These are phyloP conservation scores for Macaca fascicularis DNA, from an alignment of 2,113 vertebrate species.

Conservation along the genomic window T2T-MFA8v1.1 NC_088391.1:59710501-59711000, in stretches of 20 bases:
- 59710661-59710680: constrained; percentile 12
- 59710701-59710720: constrained; percentile 68
- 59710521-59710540: neutral
- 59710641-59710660: constrained; percentile 67
- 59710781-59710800: constrained; percentile 81
- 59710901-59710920: constrained; percentile 39
- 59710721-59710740: constrained; percentile 73
- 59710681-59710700: constrained; percentile 62
- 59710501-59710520: neutral
- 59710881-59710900: constrained; percentile 29
- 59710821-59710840: constrained; percentile 76
- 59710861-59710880: constrained; percentile 65
- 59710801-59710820: constrained; percentile 78
- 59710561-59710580: constrained; percentile 13
- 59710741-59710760: constrained; percentile 75
- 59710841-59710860: constrained; percentile 50
- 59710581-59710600: constrained; percentile 30
- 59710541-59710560: neutral
- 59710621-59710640: neutral
- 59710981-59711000: neutral
- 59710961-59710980: constrained; percentile 53
- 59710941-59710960: neutral
- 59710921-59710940: neutral
- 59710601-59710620: constrained; percentile 56
- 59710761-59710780: constrained; percentile 80